Base-by-base conservation (phyloP, 2,888 invertebrate species). In the Molanna angustata region DNA sequence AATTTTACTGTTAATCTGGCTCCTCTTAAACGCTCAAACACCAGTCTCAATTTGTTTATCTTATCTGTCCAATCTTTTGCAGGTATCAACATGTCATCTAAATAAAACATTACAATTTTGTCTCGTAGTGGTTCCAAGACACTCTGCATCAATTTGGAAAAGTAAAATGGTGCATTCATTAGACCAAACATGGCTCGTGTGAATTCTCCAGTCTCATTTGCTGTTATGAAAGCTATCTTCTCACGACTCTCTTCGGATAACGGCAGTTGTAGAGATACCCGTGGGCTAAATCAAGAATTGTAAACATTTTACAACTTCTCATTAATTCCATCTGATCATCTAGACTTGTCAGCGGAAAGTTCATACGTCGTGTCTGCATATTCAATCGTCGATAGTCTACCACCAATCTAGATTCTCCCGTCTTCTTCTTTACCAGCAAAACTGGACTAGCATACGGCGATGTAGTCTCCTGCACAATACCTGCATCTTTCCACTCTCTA, bases 41-140 rank as follows among this genome's bases (percentile, higher is more conserved):
- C 35, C 14, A 13, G 35, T 11, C 35, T 11, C 14, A 35, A 13
- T 14, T 14, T 35, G 13, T 35, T 13, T 11, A 11, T 13, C 35
- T 13, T 35, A 4, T 35, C 35, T 11, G 9, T n/a, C 9, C 9
- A 11, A 14, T 35, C 13, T 35, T 14, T 11, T 35, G 35, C 35
- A 13, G 35, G 35, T 35, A 35, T 35, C 14, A 35, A 35, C 4
- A 35, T 35, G 35, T 35, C 35, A n/a, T 35, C 35, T 14, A 35
- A 13, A n/a, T 35, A 35, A 35, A 11, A 35, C 14, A 35, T 4
- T 4, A 14, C 35, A 13, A 35, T 14, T 35, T 11, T 35, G 35
- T 35, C 14, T 14, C 14, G 9, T n/a, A 35, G 14, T 4, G 35
- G 35, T n/a, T 14, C 35, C 35, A 35, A 35, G 13, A 35, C 35